Percentiles rank a stretch among this genome's conserved stretches.
Evolutionary conservation across 2,797 vertebrate genomes (phyloP).

Genomic region (Spinus pinus): DNA sequence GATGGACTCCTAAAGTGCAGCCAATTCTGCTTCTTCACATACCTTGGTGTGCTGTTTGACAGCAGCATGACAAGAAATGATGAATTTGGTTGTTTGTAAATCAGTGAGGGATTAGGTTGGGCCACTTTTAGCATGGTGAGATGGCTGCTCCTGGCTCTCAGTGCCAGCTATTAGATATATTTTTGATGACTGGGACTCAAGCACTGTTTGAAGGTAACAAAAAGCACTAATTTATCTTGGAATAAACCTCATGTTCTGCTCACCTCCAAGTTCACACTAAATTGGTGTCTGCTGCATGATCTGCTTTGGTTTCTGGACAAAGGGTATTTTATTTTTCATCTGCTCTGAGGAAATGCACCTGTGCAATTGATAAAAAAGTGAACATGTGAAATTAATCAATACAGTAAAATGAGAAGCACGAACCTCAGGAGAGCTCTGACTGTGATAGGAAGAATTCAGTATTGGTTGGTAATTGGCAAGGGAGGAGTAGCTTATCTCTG

Average conservation of each 20-base stretch:
- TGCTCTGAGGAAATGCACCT: not conserved
- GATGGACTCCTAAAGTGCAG: slow-evolving; percentile 26
- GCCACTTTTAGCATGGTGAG: not conserved
- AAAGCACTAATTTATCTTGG: not conserved
- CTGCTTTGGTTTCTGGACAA: not conserved
- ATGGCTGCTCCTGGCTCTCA: not conserved
- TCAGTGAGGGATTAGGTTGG: not conserved
- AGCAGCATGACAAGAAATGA: slow-evolving; percentile 11
- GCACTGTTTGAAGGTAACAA: not conserved
- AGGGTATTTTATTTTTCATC: not conserved
- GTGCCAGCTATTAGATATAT: not conserved
- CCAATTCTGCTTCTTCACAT: slow-evolving; percentile 3
- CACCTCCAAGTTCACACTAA: not conserved
- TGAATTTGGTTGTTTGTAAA: slow-evolving; percentile 23
- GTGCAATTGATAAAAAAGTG: not conserved
- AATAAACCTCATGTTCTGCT: not conserved
- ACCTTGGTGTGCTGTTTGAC: not conserved
- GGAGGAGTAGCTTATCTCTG: not conserved
- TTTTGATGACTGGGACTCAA: not conserved
- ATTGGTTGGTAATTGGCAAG: not conserved
- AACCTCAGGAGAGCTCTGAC: not conserved
- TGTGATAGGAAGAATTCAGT: not conserved
- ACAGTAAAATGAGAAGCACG: not conserved
- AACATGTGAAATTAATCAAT: not conserved
- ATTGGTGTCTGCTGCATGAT: not conserved